Conservation (phyloP, 2,888 invertebrate genomes). For the Creontiades dilutus region DNA sequence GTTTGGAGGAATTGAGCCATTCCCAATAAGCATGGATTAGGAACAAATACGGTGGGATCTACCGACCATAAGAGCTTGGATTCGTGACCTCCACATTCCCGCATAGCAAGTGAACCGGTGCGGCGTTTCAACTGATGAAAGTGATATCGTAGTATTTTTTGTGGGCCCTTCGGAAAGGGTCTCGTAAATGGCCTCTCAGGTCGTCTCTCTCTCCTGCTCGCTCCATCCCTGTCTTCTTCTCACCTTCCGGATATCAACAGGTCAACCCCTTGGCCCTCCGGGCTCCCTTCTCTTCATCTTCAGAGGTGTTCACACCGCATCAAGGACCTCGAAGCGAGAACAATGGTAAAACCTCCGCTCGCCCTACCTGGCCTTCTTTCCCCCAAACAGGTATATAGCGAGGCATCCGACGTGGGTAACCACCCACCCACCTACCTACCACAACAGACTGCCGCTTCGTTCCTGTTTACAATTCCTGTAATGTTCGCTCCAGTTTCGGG, state of each 20-base stretch:
- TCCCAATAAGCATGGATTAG: no score
- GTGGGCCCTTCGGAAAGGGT: background rate
- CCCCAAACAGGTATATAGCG: background rate
- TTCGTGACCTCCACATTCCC: background rate
- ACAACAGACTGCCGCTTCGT: background rate
- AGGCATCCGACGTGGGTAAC: background rate
- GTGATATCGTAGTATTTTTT: constrained; percentile 3
- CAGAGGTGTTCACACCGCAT: constrained; percentile 17
- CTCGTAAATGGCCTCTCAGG: background rate
- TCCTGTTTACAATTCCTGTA: background rate
- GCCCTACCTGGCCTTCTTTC: background rate
- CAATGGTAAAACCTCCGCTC: background rate
- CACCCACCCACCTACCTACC: background rate
- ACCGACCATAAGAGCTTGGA: background rate
- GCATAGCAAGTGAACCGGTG: background rate
- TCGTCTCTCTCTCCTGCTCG: background rate
- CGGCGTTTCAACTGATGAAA: background rate
- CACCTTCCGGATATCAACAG: constrained; percentile 28
- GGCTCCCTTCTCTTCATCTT: background rate
- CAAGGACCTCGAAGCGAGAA: constrained; percentile 8
- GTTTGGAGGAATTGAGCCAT: no score
- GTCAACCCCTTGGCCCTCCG: background rate
- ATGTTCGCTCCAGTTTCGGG: background rate
- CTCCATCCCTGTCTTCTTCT: background rate
- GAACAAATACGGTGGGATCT: background rate